Base-by-base conservation (phyloP, 2,888 invertebrate genomes). In the Mayetiola destructor region DNA sequence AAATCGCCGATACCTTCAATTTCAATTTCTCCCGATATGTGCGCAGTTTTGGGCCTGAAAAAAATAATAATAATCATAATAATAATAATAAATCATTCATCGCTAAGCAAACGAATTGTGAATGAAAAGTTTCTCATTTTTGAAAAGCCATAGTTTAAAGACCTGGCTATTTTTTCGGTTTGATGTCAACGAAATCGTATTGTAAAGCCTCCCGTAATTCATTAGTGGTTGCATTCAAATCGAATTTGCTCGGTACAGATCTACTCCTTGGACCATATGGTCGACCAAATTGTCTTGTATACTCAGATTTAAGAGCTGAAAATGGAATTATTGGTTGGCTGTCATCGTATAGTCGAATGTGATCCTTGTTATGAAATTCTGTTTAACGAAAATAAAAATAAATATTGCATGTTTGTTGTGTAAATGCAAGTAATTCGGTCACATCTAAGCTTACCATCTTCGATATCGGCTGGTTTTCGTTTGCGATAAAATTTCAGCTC, bases 401-500 rank as follows among this genome's bases (percentile, higher is more conserved):
- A 9, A 9, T 9, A 20, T 32, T 32, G 6, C 32, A 32, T 4
- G n/a, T 9, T 12, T 12, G 36, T 36, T 10, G n/a, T n/a, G n/a
- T 3, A 36, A 36, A 4, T 36, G 36, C 6, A 16, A 36, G 36
- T 56, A 32, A 53, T 54, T 27, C 10, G 52, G 52, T 35, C n/a
- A n/a, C 37, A 27, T 29, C 2, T 10, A 37, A 35, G 9, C 30
- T 14, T 54, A 40, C 30, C 55, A 42, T 52, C 35, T 14, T 48
- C 59, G 23, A 20, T 60, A 64, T 64, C 65, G 59, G 65, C 63
- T 23, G 68, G 69, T 61, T 66, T 67, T 55, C 68, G 67, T 42
- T 70, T 66, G 14, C 70, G 65, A 60, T 68, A 71, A 63, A 65
- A 70, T 61, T 71, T 71, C 6, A 72, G 63, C 58, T 72, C 69